Evolutionary conservation across 23 tunicate species (phyloP).

Genomic region (Styela plicata): DNA sequence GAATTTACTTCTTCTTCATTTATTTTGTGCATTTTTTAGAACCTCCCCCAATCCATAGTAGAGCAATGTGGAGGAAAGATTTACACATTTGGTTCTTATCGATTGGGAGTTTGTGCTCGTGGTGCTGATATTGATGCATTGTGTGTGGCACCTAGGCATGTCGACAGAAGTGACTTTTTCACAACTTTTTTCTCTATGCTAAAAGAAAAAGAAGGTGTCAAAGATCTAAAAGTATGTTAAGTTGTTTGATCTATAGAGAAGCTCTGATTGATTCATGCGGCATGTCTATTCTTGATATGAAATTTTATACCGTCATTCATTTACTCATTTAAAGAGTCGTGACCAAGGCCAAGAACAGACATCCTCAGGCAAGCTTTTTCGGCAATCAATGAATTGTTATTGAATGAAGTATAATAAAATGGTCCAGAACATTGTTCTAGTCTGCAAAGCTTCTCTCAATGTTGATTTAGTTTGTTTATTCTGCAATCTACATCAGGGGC

Average conservation of each 20-base stretch:
- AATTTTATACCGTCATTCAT: not conserved
- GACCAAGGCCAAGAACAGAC: too few relatives aligned
- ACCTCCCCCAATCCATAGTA: slow-evolving; percentile 57
- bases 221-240: slow-evolving; percentile 54
- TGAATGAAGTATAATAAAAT: too few relatives aligned
- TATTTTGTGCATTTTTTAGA: slow-evolving; percentile 50
- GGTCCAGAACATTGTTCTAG: too few relatives aligned
- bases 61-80: slow-evolving; percentile 84
- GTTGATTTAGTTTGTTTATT: too few relatives aligned
- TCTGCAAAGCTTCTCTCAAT: too few relatives aligned
- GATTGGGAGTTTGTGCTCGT: slow-evolving; percentile 89
- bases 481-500: too few relatives aligned
- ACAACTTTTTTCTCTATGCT: slow-evolving; percentile 68
- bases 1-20: too few relatives aligned
- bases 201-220: slow-evolving; percentile 57
- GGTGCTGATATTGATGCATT: slow-evolving; percentile 96
- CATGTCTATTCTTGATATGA: too few relatives aligned
- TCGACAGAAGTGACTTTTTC: slow-evolving; percentile 66
- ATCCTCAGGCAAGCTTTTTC: too few relatives aligned
- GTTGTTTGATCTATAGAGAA: too few relatives aligned
- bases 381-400: too few relatives aligned
- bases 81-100: slow-evolving; percentile 93
- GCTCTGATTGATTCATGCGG: too few relatives aligned
- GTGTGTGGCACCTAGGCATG: slow-evolving; percentile 93
- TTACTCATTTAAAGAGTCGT: not conserved